These are phyloP conservation scores for Polydesmus complanatus DNA, from an alignment of 2,888 invertebrate genomes.

Conservation along the genomic window DNA sequence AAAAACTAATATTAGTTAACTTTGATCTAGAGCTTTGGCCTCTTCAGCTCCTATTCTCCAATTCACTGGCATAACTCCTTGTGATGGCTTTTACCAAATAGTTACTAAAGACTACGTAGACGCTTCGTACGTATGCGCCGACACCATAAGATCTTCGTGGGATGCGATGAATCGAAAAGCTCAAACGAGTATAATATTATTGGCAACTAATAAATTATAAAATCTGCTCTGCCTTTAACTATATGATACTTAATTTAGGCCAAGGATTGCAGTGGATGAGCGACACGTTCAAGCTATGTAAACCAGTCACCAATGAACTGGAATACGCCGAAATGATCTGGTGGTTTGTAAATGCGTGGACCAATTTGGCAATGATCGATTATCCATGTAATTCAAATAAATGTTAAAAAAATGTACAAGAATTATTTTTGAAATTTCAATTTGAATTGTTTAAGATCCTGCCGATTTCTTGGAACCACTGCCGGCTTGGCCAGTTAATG, in stretches of 20 bases:
- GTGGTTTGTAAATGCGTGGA: conserved; percentile 58
- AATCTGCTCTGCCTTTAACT: not conserved
- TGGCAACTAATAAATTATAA: conserved; percentile 1
- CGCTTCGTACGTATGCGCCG: conserved; percentile 46
- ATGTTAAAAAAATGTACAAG: no score
- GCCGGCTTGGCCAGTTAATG: conserved; percentile 69
- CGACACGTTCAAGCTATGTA: conserved; percentile 60
- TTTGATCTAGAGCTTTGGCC: conserved; percentile 58
- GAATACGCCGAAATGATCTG: conserved; percentile 46
- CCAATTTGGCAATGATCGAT: conserved; percentile 81
- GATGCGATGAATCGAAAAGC: conserved; percentile 42
- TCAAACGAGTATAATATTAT: conserved; percentile 37
- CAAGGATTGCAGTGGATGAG: conserved; percentile 56
- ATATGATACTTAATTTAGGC: conserved; percentile 33
- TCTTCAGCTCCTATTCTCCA: conserved; percentile 83
- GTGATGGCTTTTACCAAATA: conserved; percentile 59
- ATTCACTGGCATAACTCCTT: conserved; percentile 64
- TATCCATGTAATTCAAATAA: no score
- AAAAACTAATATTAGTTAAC: not conserved
- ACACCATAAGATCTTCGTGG: conserved; percentile 67
- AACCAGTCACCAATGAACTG: conserved; percentile 43
- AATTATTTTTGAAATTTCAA: no score
- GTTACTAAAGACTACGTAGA: conserved; percentile 59
- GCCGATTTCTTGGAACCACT: conserved; percentile 65
- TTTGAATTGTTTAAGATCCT: no score